Conservation (phyloP, 2,888 invertebrate genomes). For the Brenthis hecate region DNA sequence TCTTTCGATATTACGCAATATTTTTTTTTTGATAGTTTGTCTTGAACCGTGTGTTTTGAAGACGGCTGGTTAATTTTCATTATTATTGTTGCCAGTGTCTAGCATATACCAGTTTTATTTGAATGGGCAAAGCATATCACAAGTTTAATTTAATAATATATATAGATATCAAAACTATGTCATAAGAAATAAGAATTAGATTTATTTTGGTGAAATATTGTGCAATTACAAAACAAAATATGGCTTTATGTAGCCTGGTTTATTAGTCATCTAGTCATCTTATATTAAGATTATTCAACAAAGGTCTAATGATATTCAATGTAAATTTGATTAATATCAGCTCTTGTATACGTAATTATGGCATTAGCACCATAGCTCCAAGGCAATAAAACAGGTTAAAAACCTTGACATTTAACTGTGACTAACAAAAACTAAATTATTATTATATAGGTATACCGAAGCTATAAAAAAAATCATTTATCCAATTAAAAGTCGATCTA, state of each 20-base stretch:
- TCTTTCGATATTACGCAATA: too few relatives aligned
- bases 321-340: conserved; percentile 12
- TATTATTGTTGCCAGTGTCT: too few relatives aligned
- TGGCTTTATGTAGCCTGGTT: neutral
- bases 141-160: too few relatives aligned
- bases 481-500: neutral
- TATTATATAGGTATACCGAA: neutral
- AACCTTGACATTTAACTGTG: conserved; percentile 35
- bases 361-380: conserved; percentile 31
- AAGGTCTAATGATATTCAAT: conserved; percentile 15
- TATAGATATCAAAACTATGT: too few relatives aligned
- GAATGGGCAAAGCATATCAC: too few relatives aligned
- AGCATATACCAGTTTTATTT: too few relatives aligned
- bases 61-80: too few relatives aligned
- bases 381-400: conserved; percentile 29
- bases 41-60: too few relatives aligned
- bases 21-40: too few relatives aligned
- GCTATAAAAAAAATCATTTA: neutral
- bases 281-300: conserved; percentile 9
- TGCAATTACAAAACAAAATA: neutral
- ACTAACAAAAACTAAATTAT: conserved; percentile 24
- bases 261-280: neutral
- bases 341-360: conserved; percentile 24
- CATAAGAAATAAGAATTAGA: neutral
- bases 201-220: neutral